Evolutionary conservation across 2,888 invertebrate genomes (phyloP).

Genomic region (Ectemnius cavifrons): DNA sequence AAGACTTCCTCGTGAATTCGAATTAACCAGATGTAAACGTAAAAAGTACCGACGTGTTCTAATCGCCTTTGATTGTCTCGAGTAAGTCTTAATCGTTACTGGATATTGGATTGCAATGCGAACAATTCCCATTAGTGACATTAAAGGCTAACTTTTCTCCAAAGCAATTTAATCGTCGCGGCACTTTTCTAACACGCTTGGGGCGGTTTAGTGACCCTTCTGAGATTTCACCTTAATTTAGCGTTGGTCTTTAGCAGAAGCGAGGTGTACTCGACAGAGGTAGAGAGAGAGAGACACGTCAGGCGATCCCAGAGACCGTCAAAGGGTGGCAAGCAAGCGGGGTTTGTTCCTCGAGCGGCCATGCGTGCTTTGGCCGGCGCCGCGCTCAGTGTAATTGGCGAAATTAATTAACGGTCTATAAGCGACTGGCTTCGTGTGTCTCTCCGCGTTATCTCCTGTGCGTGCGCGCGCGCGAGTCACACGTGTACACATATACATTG

Average conservation of each 20-base stretch:
- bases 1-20: too few relatives aligned
- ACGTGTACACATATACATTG: slow-evolving; percentile 30
- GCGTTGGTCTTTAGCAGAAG: slow-evolving; percentile 12
- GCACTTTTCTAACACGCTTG: not conserved
- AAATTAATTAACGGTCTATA: slow-evolving; percentile 68
- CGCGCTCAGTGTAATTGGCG: slow-evolving; percentile 61
- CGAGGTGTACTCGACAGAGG: slow-evolving; percentile 17
- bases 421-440: slow-evolving; percentile 42
- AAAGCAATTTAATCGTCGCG: slow-evolving; percentile 8
- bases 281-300: slow-evolving; percentile 25
- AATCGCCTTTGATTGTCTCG: too few relatives aligned
- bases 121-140: too few relatives aligned
- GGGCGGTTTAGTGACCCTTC: not conserved
- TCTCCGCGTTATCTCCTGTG: slow-evolving; percentile 37
- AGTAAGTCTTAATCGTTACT: too few relatives aligned
- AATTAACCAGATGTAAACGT: too few relatives aligned
- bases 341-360: too few relatives aligned
- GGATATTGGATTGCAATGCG: too few relatives aligned
- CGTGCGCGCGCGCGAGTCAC: slow-evolving; percentile 36
- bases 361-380: slow-evolving; percentile 39
- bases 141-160: too few relatives aligned
- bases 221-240: slow-evolving; percentile 22
- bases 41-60: too few relatives aligned
- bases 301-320: slow-evolving; percentile 9
- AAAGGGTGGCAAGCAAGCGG: too few relatives aligned